Evolutionary conservation across 2,888 invertebrate genomes (phyloP), one percentile per base, ranked within the genome.

Genomic region (Andricus quercusramuli): DNA sequence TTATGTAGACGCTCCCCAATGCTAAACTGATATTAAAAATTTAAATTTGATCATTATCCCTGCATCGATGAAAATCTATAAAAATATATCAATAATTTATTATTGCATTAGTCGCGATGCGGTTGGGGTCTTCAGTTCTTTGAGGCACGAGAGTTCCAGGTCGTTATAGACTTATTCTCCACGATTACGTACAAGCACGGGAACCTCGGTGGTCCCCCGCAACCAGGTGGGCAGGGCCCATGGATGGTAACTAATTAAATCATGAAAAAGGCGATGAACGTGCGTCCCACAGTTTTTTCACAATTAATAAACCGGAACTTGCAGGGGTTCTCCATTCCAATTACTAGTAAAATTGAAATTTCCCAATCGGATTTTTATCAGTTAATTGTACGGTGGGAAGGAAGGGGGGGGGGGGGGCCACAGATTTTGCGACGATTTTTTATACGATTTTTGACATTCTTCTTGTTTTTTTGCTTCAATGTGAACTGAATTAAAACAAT

Each of bases 231-330:
- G 80, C 81, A 84, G 70, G 70, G 47, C 25, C 44, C 32, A 51
- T 22, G 29, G 83, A 85, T 83, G 84, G 83, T 82, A 85, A 86
- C 88, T 86, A 86, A 87, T 88, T 88, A 86, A 86, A 86, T 86
- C 86, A 84, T 85, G 86, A 87, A 88, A 85, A 87, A 84, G 84
- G 84, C 85, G 85, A 83, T 79, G 85, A 86, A 83, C 83, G 83
- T 85, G 84, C 86, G 82, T 85, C 85, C 85, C 65, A 83, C 80
- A 83, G 80, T 85, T 85, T 84, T 85, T 85, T 85, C 82, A 78
- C 85, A 86, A 87, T 86, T 87, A 86, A 88, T 86, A 88, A 88
- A 85, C 84, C 85, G 85, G 83, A 87, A 88, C 87, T 83, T 64
- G 41, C 78, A 51, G 78, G n/a, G 65, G 67, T 66, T 67, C 67